Evolutionary conservation across 2,888 invertebrate genomes (phyloP), one percentile per base, ranked within the genome.

Genomic region (Dascillus cervinus): DNA sequence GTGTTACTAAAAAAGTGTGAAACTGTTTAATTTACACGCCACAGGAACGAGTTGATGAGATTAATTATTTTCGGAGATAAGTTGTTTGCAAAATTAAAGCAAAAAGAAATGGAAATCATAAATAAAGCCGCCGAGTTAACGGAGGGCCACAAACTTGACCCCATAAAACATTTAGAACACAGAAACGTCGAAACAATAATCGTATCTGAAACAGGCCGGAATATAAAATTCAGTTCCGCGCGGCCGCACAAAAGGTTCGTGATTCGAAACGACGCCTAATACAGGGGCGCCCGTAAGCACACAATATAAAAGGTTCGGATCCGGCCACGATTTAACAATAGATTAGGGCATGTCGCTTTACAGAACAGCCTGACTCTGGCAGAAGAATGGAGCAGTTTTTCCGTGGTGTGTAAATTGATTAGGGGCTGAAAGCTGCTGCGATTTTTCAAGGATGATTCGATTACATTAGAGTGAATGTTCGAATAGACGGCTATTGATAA

Each of bases 391-490:
- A 31, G 39, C 30, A 38, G 39, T 46, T 44, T 46, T 47, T 41
- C 43, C 39, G 43, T 39, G 42, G 34, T 36, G 39, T 42, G 39
- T 49, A 49, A 52, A 53, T 53, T 55, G 52, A 53, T 53, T 52
- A 52, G 39, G 44, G 44, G n/a, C n/a, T n/a, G n/a, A n/a, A n/a
- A n/a, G n/a, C n/a, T n/a, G n/a, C n/a, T n/a, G n/a, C n/a, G n/a
- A n/a, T n/a, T n/a, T n/a, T n/a, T n/a, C n/a, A n/a, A n/a, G n/a
- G n/a, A n/a, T n/a, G n/a, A n/a, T n/a, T n/a, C n/a, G n/a, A n/a
- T n/a, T n/a, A n/a, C n/a, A n/a, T n/a, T n/a, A n/a, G n/a, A n/a
- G n/a, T n/a, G n/a, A n/a, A n/a, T n/a, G n/a, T n/a, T n/a, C n/a
- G n/a, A n/a, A n/a, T n/a, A n/a, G n/a, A n/a, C n/a, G n/a, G n/a